phyloP scores from a whole-genome alignment of 1,140 invertebrate species.

The Listronotus oregonensis region DNA sequence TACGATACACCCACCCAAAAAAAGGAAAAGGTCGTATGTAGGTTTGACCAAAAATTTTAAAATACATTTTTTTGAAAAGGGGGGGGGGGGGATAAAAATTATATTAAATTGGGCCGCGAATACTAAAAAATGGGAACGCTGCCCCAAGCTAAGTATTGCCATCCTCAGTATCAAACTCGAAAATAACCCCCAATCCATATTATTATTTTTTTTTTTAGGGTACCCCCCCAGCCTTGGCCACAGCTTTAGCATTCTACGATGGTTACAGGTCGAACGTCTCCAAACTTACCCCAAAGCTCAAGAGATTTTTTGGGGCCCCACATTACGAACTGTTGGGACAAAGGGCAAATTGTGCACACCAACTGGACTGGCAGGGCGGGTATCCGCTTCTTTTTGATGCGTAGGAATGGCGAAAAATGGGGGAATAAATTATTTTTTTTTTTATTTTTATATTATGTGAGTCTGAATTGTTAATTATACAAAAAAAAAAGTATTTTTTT shows the following conservation, averaged over 20 bases:
- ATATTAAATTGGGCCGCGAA: too few relatives aligned
- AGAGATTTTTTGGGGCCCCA: slow-evolving; percentile 99
- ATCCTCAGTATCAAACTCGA: too few relatives aligned
- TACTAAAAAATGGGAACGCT: too few relatives aligned
- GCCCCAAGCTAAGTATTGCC: too few relatives aligned
- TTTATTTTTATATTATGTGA: not conserved
- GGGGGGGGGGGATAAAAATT: too few relatives aligned
- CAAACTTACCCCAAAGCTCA: slow-evolving; percentile 78
- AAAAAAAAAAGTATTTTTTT: too few relatives aligned
- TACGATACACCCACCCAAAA: too few relatives aligned
- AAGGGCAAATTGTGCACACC: slow-evolving; percentile 92
- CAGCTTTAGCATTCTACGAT: slow-evolving; percentile 96
- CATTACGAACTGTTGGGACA: slow-evolving; percentile 87
- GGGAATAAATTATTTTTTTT: slow-evolving; percentile 6
- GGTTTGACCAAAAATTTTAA: too few relatives aligned
- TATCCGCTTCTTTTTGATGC: slow-evolving; percentile 93
- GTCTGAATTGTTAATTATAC: too few relatives aligned
- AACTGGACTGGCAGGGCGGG: slow-evolving; percentile 99
- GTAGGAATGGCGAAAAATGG: slow-evolving; percentile 57
- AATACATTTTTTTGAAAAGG: too few relatives aligned
- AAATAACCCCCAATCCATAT: too few relatives aligned
- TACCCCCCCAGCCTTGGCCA: slow-evolving; percentile 92
- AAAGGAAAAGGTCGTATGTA: too few relatives aligned
- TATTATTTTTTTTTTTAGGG: slow-evolving; percentile 71
- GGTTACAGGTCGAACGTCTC: slow-evolving; percentile 70